Percentiles rank a stretch among this genome's conserved stretches.
These are phyloP conservation scores for Bergia sp. DNA, from an alignment of 92 coral and sea anemone genomes.

Conservation along the genomic window DNA sequence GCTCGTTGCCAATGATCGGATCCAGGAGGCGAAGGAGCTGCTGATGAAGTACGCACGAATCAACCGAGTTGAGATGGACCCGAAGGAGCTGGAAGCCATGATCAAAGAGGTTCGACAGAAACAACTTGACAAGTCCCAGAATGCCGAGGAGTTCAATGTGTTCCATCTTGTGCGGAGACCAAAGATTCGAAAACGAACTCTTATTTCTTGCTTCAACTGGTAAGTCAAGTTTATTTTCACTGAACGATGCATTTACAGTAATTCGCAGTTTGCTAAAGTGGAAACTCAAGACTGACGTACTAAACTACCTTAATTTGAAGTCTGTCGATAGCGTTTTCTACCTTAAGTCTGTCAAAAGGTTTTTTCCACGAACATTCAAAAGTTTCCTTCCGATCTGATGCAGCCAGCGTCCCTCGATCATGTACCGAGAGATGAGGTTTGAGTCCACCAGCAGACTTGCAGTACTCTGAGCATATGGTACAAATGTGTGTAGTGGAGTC, in stretches of 20 bases:
- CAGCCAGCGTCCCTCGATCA: too few species aligned
- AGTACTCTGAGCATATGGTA: too few species aligned
- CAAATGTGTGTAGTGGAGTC: too few species aligned
- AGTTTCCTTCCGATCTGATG: too few species aligned
- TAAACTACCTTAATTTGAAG: too few species aligned
- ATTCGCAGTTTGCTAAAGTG: too few species aligned
- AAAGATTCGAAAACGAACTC: conserved; percentile 38
- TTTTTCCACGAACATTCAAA: too few species aligned
- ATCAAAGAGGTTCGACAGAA: conserved; percentile 35
- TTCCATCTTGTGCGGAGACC: conserved; percentile 38
- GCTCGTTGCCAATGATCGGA: conserved; percentile 36
- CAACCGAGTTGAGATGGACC: conserved; percentile 11
- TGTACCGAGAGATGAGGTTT: too few species aligned
- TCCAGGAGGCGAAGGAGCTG: conserved; percentile 29
- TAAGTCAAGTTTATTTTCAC: neutral
- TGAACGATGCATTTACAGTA: neutral
- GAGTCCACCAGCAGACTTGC: too few species aligned
- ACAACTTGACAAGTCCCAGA: conserved; percentile 8
- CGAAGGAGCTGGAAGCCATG: conserved; percentile 11
- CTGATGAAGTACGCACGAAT: conserved; percentile 34
- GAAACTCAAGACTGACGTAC: too few species aligned
- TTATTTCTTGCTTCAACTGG: conserved; percentile 44
- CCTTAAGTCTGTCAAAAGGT: too few species aligned
- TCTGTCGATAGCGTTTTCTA: too few species aligned
- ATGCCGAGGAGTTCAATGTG: conserved; percentile 20